phyloP scores from a whole-genome alignment of 2,797 vertebrate species.

The Cirrhinus mrigala region DNA sequence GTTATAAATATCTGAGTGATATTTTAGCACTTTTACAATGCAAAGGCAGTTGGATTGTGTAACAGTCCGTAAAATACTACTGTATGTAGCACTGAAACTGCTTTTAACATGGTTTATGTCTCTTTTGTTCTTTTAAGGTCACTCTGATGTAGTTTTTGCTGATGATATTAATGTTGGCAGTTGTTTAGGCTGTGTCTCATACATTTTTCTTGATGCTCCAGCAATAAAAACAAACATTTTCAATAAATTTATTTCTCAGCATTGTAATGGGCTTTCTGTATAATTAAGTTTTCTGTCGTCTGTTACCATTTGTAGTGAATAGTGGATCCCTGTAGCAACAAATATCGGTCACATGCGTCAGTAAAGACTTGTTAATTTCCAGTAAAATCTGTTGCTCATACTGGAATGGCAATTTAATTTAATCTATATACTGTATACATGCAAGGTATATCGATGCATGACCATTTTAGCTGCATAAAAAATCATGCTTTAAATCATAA shows the following conservation, averaged over 20 bases:
- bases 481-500: not conserved
- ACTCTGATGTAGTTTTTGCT: not conserved
- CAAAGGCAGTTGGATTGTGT: not conserved
- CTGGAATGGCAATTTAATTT: not conserved
- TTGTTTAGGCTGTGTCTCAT: not conserved
- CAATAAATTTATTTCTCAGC: constrained; percentile 15
- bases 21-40: constrained; percentile 35
- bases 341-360: not conserved
- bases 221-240: constrained; percentile 18
- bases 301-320: too few relatives aligned
- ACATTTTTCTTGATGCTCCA: constrained; percentile 1
- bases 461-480: not conserved
- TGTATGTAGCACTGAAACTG: constrained; percentile 16
- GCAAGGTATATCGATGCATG: not conserved
- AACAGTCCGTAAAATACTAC: not conserved
- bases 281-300: not conserved
- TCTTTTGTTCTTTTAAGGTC: constrained; percentile 4
- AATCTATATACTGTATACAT: not conserved
- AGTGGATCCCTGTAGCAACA: not conserved
- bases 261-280: not conserved
- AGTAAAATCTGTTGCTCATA: not conserved
- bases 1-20: constrained; percentile 16
- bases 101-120: not conserved
- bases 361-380: not conserved
- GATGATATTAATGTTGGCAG: not conserved